Evolutionary conservation across 1,140 invertebrate genomes (phyloP).

Genomic region (Leguminivora glycinivorella): DNA sequence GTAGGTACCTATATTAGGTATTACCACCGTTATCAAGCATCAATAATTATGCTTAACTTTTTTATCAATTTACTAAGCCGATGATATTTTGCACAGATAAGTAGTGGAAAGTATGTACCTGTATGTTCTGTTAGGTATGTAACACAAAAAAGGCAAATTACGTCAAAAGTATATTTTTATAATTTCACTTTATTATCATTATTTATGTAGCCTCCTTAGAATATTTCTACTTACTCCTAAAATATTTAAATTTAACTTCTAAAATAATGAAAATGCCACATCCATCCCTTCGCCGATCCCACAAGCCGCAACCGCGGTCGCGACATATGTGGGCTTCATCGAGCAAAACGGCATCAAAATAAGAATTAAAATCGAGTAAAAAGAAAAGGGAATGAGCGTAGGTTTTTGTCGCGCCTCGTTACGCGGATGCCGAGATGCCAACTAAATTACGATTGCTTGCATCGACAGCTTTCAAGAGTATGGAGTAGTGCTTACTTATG

Average conservation of each 20-base stretch:
- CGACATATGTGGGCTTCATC: slow-evolving; percentile 55
- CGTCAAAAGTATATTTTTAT: too few species aligned
- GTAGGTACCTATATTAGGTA: too few species aligned
- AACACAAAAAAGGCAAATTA: too few species aligned
- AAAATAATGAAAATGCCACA: slow-evolving; percentile 16
- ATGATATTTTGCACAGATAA: background rate
- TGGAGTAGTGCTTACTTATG: background rate
- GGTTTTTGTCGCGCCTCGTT: slow-evolving; percentile 60
- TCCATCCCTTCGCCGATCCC: slow-evolving; percentile 46
- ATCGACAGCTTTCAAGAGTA: background rate
- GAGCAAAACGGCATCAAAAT: slow-evolving; percentile 54
- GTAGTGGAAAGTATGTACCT: background rate
- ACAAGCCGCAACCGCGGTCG: slow-evolving; percentile 37
- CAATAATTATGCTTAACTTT: background rate
- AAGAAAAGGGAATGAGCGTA: slow-evolving; percentile 39
- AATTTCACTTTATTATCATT: too few species aligned
- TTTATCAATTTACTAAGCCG: background rate
- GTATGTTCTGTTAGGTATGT: too few species aligned
- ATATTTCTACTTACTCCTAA: too few species aligned
- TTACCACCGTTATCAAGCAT: background rate
- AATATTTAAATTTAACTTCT: background rate
- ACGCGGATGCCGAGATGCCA: slow-evolving; percentile 50
- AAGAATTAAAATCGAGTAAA: slow-evolving; percentile 46
- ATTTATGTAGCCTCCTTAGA: too few species aligned
- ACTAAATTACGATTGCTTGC: slow-evolving; percentile 48